A percentile compares a stretch with the other conserved stretches of the same genome.
phyloP scores from a whole-genome alignment of 2,888 invertebrate genomes.

The Eupithecia tripunctaria region DNA sequence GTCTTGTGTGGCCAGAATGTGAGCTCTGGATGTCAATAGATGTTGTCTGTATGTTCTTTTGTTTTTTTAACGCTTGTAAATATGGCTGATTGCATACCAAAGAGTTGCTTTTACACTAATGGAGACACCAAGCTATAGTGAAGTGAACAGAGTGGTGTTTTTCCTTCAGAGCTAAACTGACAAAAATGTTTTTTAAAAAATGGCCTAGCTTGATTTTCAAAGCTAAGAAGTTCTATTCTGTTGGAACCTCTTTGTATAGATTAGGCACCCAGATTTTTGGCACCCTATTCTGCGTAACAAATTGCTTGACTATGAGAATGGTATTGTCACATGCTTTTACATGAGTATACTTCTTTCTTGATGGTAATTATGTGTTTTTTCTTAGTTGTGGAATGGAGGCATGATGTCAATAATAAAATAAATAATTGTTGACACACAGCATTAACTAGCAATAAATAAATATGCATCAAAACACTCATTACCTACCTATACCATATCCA shows the following conservation, averaged over 20 bases:
- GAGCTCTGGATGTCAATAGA: slow-evolving; percentile 74
- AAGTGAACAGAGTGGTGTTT: not conserved
- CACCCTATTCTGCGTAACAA: not conserved
- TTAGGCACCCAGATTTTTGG: not conserved
- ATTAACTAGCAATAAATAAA: too few species aligned
- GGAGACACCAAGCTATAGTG: not conserved
- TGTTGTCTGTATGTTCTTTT: slow-evolving; percentile 82
- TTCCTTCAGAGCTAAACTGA: not conserved
- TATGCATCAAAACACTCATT: too few species aligned
- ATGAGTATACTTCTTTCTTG: too few species aligned
- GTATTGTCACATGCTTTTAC: not conserved
- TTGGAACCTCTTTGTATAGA: not conserved
- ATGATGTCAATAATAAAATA: too few species aligned
- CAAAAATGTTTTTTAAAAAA: too few species aligned
- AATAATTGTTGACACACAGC: too few species aligned
- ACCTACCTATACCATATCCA: too few species aligned
- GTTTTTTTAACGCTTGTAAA: slow-evolving; percentile 43
- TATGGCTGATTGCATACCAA: slow-evolving; percentile 3
- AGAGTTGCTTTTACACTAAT: not conserved
- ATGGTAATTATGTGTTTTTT: too few species aligned
- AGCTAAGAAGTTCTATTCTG: not conserved
- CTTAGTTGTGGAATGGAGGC: too few species aligned
- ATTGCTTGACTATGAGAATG: not conserved
- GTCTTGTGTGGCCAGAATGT: slow-evolving; percentile 83
- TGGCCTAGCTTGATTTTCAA: not conserved